Evolutionary conservation across 2,113 vertebrate genomes (phyloP).

Genomic region (Lichenostomus cassidix): DNA sequence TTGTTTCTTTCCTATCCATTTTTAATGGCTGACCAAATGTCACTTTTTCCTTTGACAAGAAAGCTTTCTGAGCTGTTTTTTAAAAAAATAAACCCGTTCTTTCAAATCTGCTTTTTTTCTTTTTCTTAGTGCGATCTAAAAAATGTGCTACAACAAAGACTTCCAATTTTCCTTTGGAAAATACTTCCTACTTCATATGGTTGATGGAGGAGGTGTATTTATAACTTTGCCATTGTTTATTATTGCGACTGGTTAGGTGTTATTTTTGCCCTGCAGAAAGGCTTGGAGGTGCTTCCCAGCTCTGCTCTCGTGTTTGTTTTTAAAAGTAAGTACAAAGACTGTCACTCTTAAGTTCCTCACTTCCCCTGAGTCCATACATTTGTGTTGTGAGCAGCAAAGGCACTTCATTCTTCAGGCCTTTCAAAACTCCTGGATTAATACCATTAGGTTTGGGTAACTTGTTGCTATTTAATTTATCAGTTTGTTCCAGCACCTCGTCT

Average conservation of each 20-base stretch:
- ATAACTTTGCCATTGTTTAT: conserved; percentile 13
- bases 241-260: background rate
- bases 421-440: conserved; percentile 54
- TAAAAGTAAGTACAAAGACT: conserved; percentile 30
- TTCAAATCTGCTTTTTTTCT: background rate
- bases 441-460: conserved; percentile 49
- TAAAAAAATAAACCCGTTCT: background rate
- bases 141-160: background rate
- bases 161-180: background rate
- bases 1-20: background rate
- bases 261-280: conserved; percentile 41
- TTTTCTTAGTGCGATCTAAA: background rate
- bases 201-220: background rate
- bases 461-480: conserved; percentile 62
- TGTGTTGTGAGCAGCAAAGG: background rate
- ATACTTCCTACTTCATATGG: background rate
- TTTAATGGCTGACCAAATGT: background rate
- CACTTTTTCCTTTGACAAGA: background rate
- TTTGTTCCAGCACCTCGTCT: conserved; percentile 49
- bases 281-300: conserved; percentile 26
- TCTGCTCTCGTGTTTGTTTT: background rate
- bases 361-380: background rate
- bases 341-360: background rate
- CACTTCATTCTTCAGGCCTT: conserved; percentile 46
- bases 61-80: background rate